Evolutionary conservation across 2,797 vertebrate genomes (phyloP), one percentile per base, ranked within the genome.

Genomic region (Parauchenoglanis ngamensis): DNA sequence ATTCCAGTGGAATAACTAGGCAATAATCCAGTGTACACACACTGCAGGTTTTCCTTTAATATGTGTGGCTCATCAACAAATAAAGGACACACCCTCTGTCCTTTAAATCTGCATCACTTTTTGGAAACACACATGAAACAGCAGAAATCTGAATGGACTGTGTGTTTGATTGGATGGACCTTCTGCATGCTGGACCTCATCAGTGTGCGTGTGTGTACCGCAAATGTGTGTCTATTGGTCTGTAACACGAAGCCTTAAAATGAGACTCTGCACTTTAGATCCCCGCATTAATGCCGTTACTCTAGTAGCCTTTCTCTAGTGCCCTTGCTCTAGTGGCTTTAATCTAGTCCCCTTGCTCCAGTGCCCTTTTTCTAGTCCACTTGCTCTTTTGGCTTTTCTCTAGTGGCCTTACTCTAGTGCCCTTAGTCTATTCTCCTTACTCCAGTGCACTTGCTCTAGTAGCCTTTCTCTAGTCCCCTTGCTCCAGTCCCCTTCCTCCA

Each of bases 151-250:
- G 73, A 76, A 54, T 25, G 56, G 12, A 46, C 82, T n/a, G 56
- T 75, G 72, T 83, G 73, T 76, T 46, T 49, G 72, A 75, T 46
- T 68, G 28, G 59, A 49, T 7, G 40, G 56, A 63, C 83, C 46
- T 73, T 86, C 70, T n/a, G 72, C 76, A 90, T 87, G 76, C 84
- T 76, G 28, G 77, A 82, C 86, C 75, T 85, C 75, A 86, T 86
- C 67, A 61, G 73, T 83, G 65, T 85, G 79, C 65, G 54, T 35
- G 49, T 49, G 49, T 85, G 44, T 59, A 67, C 15, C 46, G 2
- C 15, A 63, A 15, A n/a, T 31, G 4, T 2, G 23, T 54, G 23
- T 52, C 23, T 75, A 44, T 4, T 23, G 19, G 35, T 46, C 0
- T 59, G 73, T 31, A 73, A 35, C 28, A 17, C 7, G 1, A 52